Evolutionary conservation across 2,888 invertebrate species (phyloP), one percentile per base, ranked within the genome.

Genomic region (Argyra leucocephala): DNA sequence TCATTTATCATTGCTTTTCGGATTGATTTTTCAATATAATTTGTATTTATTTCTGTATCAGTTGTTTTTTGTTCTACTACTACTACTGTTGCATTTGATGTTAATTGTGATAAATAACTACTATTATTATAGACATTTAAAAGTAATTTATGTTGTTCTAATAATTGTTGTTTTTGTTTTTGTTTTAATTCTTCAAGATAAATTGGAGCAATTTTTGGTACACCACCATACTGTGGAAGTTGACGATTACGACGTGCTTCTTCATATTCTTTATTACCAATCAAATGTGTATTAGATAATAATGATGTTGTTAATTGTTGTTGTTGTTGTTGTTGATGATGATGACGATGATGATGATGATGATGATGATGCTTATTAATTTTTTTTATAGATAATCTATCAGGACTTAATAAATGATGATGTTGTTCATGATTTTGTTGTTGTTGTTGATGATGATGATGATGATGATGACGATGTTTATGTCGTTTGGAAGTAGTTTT

Each of bases 151-250:
- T 58, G 15, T 18, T 59, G 12, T 3, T 59, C 12, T 23, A 15
- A 9, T 22, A 22, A 18, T 3, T 58, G 59, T 23, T 59, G 59
- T 59, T 59, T 23, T 23, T 59, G 59, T 59, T 23, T 23, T 21
- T 18, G 18, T 23, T 59, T 59, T 18, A 59, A 23, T 59, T 59
- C 59, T 15, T 59, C 59, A 12, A 59, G 18, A 59, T 59, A 59
- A 23, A 23, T 6, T 3, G 23, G 23, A 23, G 23, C 59, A 48
- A 18, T 23, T 59, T 59, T 59, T 18, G 23, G 15, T 15, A 1
- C 10, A 22, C 22, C 2, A 22, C 5, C 6, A 23, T 59, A 59
- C 23, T 22, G 59, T 59, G 23, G 12, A 23, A 18, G 23, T 5
- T 23, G 1, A 15, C 21, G 15, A 10, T 24, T 23, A 5, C 18